Evolutionary conservation across 2,797 vertebrate species (phyloP), one percentile per base, ranked within the genome.

Genomic region (Acanthurus tractus): DNA sequence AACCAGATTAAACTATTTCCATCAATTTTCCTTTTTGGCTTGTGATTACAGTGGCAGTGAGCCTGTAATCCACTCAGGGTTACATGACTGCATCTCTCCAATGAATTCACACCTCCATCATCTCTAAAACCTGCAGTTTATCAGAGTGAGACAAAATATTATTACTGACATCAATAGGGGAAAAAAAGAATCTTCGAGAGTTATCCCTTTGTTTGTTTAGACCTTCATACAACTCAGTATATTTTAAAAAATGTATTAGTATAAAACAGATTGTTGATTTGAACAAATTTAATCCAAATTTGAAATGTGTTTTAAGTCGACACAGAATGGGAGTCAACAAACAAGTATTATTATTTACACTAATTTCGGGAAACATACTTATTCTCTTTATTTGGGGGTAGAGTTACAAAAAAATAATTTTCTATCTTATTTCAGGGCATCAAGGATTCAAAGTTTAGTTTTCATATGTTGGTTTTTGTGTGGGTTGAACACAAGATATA

Each of bases 51-150:
- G 45, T 58, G 25, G 44, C 23, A 45, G 49, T 40, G 45, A 66
- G 61, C 46, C 61, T 57, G 42, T 61, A 70, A 87, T 75, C 52
- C 42, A 55, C 40, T 53, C 44, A 66, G 38, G 20, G 42, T 58
- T 57, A 40, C 15, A 61, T 7, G n/a, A 18, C 65, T 65, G 25
- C 62, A 72, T 45, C 18, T 18, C 36, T 18, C n/a, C 3, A 22
- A 59, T 69, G 52, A 68, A 69, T 54, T 48, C 18, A 49, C 56
- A 63, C 17, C 4, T 3, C 14, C 29, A 53, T 40, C 1, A 63
- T 46, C 7, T 29, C 36, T 58, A 9, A 38, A 22, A 52, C 59
- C 22, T 42, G 22, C 58, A 44, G 23, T 55, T 44, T n/a, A 3
- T 17, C 45, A 52, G 49, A 36, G 17, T n/a, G 12, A 44, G 50